phyloP scores from a whole-genome alignment of 1,140 invertebrate genomes.

The Diorhabda sublineata region DNA sequence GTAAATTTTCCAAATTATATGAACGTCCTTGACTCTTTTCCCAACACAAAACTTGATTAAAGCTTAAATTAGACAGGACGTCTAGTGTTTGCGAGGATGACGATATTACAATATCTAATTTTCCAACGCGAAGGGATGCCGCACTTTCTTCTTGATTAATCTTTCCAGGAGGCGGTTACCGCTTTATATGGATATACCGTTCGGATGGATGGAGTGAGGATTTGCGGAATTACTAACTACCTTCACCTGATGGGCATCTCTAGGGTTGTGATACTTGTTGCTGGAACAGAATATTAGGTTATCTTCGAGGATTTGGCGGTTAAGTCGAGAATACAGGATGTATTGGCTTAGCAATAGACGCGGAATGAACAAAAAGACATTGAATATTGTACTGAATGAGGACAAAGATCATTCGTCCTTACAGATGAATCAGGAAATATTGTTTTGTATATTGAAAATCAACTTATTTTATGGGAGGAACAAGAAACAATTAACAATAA shows the following conservation, averaged over 20 bases:
- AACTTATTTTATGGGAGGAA: too few species aligned
- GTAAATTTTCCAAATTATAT: too few species aligned
- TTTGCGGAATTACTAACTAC: conserved; percentile 6
- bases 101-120: conserved; percentile 23
- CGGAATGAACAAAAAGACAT: too few species aligned
- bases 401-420: too few species aligned
- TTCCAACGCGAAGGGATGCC: conserved; percentile 16
- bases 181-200: conserved; percentile 1
- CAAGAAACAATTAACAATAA: too few species aligned
- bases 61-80: conserved; percentile 7
- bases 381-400: too few species aligned
- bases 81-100: conserved; percentile 19
- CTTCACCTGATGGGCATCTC: neutral
- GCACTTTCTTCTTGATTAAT: conserved; percentile 21
- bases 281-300: neutral
- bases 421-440: too few species aligned
- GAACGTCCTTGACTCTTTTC: conserved; percentile 12
- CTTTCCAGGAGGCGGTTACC: conserved; percentile 15
- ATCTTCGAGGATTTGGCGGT: neutral
- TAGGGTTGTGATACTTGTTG: conserved; percentile 6
- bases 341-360: too few species aligned
- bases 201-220: neutral
- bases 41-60: conserved; percentile 3
- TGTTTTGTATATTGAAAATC: too few species aligned
- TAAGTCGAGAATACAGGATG: neutral